phyloP scores from a whole-genome alignment of 1,140 invertebrate species.

The Microplitis mediator region DNA sequence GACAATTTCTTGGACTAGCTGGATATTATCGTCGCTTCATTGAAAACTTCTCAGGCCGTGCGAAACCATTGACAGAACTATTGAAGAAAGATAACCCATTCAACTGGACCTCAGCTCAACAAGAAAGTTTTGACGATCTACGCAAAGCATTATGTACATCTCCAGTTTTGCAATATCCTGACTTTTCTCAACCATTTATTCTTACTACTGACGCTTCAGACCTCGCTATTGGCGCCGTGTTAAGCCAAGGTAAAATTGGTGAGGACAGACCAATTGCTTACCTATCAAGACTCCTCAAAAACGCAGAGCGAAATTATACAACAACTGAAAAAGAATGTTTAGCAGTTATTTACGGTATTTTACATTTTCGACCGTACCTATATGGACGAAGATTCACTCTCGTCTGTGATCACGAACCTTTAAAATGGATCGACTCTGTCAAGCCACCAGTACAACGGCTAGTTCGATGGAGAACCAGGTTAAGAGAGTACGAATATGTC shows the following conservation, averaged over 20 bases:
- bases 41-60: constrained; percentile 31
- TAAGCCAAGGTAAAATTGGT: constrained; percentile 35
- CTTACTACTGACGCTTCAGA: constrained; percentile 39
- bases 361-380: constrained; percentile 47
- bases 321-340: constrained; percentile 52
- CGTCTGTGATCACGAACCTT: constrained; percentile 31
- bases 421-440: too few relatives aligned
- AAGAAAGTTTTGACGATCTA: background rate
- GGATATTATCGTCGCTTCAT: constrained; percentile 43
- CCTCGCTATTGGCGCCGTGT: constrained; percentile 34
- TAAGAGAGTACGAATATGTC: too few relatives aligned
- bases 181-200: constrained; percentile 37
- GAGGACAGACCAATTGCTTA: constrained; percentile 40
- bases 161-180: constrained; percentile 4
- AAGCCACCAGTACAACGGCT: too few relatives aligned
- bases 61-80: constrained; percentile 38
- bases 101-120: constrained; percentile 20
- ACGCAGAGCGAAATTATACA: constrained; percentile 38
- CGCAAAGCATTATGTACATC: too few relatives aligned
- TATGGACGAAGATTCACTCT: constrained; percentile 49
- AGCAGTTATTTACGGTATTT: constrained; percentile 42
- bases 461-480: too few relatives aligned
- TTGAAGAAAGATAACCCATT: constrained; percentile 33
- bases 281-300: constrained; percentile 32
- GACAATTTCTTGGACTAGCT: constrained; percentile 39